Evolutionary conservation across 2,797 vertebrate species (phyloP).

Genomic region (Pseudotriccus pelzelni): DNA sequence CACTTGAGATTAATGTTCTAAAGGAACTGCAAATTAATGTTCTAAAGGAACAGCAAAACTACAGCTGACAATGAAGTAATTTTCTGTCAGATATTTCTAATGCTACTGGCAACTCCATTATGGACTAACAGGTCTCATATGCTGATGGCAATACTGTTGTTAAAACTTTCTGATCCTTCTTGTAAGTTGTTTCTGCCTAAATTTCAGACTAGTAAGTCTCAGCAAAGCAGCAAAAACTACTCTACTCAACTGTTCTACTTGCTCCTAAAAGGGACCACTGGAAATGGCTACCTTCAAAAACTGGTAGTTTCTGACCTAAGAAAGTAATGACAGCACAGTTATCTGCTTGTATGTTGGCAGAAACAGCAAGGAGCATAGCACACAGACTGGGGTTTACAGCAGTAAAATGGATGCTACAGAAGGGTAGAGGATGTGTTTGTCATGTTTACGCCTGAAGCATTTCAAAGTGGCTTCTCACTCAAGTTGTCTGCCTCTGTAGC

Average conservation of each 20-base stretch:
- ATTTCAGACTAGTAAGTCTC: not conserved
- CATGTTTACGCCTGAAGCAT: not conserved
- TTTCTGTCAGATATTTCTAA: conserved; percentile 7
- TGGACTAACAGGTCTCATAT: not conserved
- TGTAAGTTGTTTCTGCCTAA: not conserved
- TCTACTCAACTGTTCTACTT: not conserved
- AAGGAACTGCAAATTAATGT: too few species aligned
- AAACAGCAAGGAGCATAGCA: not conserved
- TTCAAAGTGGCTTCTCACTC: conserved; percentile 11
- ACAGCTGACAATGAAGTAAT: not conserved
- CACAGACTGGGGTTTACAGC: not conserved
- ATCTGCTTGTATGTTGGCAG: not conserved
- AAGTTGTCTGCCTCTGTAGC: not conserved
- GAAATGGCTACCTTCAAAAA: not conserved
- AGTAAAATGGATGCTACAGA: not conserved
- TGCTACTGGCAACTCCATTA: not conserved
- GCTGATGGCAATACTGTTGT: not conserved
- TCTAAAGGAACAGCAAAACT: not conserved
- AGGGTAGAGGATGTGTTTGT: not conserved
- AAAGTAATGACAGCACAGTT: not conserved
- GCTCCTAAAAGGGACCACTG: not conserved
- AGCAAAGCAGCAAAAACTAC: not conserved
- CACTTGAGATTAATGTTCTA: not conserved
- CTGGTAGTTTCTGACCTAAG: not conserved
- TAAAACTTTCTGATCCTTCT: not conserved